Evolutionary conservation across 2,888 invertebrate genomes (phyloP), one percentile per base, ranked within the genome.

Genomic region (Antheraea yamamai): DNA sequence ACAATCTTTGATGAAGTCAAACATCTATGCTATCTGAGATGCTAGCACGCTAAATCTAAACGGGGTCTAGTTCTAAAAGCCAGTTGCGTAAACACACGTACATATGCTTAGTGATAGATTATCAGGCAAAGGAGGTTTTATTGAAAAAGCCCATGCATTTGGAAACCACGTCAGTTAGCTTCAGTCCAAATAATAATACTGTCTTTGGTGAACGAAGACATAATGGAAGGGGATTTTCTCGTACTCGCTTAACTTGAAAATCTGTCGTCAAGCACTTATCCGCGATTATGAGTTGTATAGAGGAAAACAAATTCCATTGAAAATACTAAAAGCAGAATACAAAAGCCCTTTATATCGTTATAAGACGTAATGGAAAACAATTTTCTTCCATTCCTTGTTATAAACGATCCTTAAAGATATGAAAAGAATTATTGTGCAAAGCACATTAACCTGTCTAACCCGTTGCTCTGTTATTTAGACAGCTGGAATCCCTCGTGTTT

Each of bases 351-450:
- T 74, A 30, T 66, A 72, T 68, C 52, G 73, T 74, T 78, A 76
- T 80, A 74, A 78, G 73, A 68, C 75, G 75, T 78, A 81, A 80
- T 80, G 77, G 79, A 82, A 84, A 79, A 79, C 79, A 81, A 80
- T 78, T 81, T 79, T 78, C 76, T 76, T 73, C 73, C 73, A 77
- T 76, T 68, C 73, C 79, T 78, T 81, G 75, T 79, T 77, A 80
- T 80, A 74, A 75, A 72, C 68, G 77, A 76, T 72, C 58, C 70
- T 76, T 78, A 79, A 76, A 39, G 77, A 79, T 80, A 72, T 77
- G 64, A 72, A 75, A 64, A 75, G 76, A 76, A 72, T 80, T 81
- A 80, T 74, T 55, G 66, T 72, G 76, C 66, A 77, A 72, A 80
- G 64, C 66, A 76, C n/a, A 75, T 74, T 73, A 76, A 70, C 74